Base-by-base conservation (phyloP, 2,113 vertebrate genomes). In the Bolborhynchus lineola region DNA sequence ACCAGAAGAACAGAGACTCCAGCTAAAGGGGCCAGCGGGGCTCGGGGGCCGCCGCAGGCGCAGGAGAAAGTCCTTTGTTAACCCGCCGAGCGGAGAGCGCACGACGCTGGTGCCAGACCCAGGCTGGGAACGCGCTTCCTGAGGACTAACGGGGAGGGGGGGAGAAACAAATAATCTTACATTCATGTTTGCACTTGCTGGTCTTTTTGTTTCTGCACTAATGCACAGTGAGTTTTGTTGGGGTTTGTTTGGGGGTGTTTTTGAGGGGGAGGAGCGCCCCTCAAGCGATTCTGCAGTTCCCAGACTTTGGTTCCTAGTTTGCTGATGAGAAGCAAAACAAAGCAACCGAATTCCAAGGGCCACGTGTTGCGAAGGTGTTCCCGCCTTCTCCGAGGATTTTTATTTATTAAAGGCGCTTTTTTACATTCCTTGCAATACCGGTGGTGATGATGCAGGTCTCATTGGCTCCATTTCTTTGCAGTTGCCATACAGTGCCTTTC, bases 401-500 rank as follows among this genome's bases (percentile, higher is more conserved):
- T 98, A 98, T 98, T 98, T 98, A 96, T 98, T 97, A 95, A 97
- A 97, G 98, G 97, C 97, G 98, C 98, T 98, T 98, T 97, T 97
- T 98, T 98, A 98, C 98, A 98, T 99, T 98, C 98, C 98, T 99
- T 98, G 99, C 99, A 99, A 98, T 99, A 98, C 98, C 98, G 98
- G 97, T 97, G 98, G 98, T 97, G 96, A 98, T 98, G 97, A 98
- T 97, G 98, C 98, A 98, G 98, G 98, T 99, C 98, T 98, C 98
- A 98, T 99, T 98, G 98, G 98, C 98, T 97, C 98, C 96, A 94
- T 98, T 98, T 97, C 91, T 97, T 98, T 98, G 99, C 98, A 96
- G 98, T 99, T 98, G 99, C 99, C 99, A 99, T 99, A 99, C 99
- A 99, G 99, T 99, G 99, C 99, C 99, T 99, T 99, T 98, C 98